Evolutionary conservation across 2,888 invertebrate genomes (phyloP), one percentile per base, ranked within the genome.

Genomic region (Sinhomidia bicolor): DNA sequence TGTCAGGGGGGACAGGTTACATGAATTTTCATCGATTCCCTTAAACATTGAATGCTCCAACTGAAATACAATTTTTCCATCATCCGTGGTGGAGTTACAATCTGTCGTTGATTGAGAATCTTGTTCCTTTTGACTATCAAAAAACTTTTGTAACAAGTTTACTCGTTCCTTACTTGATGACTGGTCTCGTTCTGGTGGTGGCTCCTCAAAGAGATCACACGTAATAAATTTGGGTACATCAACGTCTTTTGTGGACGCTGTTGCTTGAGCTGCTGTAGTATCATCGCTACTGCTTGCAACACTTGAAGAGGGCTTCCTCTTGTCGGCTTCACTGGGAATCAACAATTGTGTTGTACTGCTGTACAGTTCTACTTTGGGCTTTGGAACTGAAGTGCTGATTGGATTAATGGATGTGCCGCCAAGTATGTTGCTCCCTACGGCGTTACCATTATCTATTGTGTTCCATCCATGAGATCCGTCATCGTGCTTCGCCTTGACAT

Each of bases 1-100:
- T 1, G 86, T 86, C 23, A 86, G 23, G 4, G 86, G 86, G 0
- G 86, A 86, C 23, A 85, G 6, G 32, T n/a, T 76, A 7, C 68
- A 79, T 1, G 85, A 9, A 23, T 85, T 41, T 12, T 29, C 62
- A 17, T 78, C 85, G 2, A 14, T 47, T 17, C 7, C 60, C 4
- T 86, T 68, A 32, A 81, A 80, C 62, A 68, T 76, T 47, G 85
- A 71, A 20, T 86, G 65, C 47, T 71, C 81, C 80, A 86, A 74
- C 26, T 86, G 86, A 47, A 86, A 57, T 4, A 86, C 85, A 44
- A 86, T 68, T 36, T 86, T 80, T 2, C 85, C 85, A 71, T 71
- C 44, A 23, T 71, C 71, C 10, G 83, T 71, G 7, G 57, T 83
- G n/a, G n/a, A n/a, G n/a, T n/a, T n/a, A n/a, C n/a, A n/a, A 23